Base-by-base conservation (phyloP, 2,797 vertebrate genomes). In the Cygnus olor region DNA sequence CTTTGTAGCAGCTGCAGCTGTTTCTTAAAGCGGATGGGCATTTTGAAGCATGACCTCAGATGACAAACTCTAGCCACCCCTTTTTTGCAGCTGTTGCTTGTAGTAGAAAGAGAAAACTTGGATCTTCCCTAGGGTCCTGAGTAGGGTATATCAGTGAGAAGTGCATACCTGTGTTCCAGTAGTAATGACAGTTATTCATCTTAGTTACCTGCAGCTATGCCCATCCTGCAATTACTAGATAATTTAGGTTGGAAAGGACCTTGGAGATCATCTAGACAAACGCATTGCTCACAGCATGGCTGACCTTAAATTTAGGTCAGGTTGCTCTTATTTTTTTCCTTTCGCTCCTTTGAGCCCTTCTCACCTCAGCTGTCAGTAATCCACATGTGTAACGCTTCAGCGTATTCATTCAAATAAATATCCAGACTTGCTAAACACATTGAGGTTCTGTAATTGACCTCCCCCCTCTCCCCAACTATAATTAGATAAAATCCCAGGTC, bases 301-400 rank as follows among this genome's bases (percentile, higher is more conserved):
- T 80, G 40, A 71, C 42, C 11, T 63, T 85, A 85, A 73, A 53
- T 80, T 94, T 65, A 54, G 20, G 32, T 72, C 30, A 82, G 15
- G 18, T n/a, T 71, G 13, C 19, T 61, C 15, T 45, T 60, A 6
- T 45, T 88, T 80, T 20, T 38, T 3, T 80, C 30, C 14, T 80
- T 76, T 63, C 25, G 57, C 19, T 30, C 70, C 25, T 86, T 72
- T 79, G 54, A 56, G 21, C 30, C 28, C 12, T 69, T 89, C 54
- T 58, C 9, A 54, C 17, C 25, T 65, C 24, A 81, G 34, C 17
- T 85, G 16, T 73, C 32, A 45, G 0, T 63, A 88, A 70, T 68
- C 19, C 4, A 12, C 5, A 6, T 54, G 44, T 0, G 0, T 44
- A 56, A 27, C 11, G 20, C 28, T 51, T 91, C 19, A 70, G n/a